Base-by-base conservation (phyloP, 1,140 invertebrate genomes). In the Sycobia sp. region DNA sequence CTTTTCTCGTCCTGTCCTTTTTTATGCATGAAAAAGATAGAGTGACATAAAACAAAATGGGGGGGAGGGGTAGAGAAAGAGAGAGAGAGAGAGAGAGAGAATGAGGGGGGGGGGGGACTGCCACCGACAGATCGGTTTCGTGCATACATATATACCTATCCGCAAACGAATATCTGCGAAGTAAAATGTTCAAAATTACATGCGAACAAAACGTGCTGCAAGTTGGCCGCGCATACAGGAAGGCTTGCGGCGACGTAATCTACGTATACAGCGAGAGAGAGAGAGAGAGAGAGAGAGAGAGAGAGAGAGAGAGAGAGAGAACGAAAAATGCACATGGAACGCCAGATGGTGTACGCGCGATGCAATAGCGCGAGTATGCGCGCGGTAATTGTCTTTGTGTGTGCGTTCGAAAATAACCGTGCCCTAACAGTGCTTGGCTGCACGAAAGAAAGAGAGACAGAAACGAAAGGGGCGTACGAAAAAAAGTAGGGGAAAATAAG, bases 151-250 rank as follows among this genome's bases (percentile, higher is more conserved):
- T 32, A 32, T 11, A 32, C 29, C 5, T 32, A 32, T 32, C 4
- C 11, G 11, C 29, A 32, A 7, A 11, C 11, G 11, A 7, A 32
- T 32, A 32, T 29, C 39, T 51, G 44, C 53, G 54, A 58, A 47
- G 55, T 58, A 58, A 65, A 65, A 65, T 65, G 62, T 65, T n/a
- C 62, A 59, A 65, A 65, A 58, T 65, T 65, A 55, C 49, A 65
- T 59, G 62, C 62, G 62, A 54, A 56, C 55, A 54, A 58, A 58
- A 65, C 27, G 39, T 27, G 50, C 22, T n/a, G n/a, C n/a, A n/a
- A n/a, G n/a, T 20, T 18, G 57, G 43, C 34, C 36, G 25, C 39
- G 53, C n/a, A n/a, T n/a, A 32, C 54, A 41, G 23, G 38, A 41
- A 43, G 32, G 60, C 44, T 55, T 23, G 60, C 43, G 34, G 51